These are phyloP conservation scores for Drosophila putrida DNA, from an alignment of 2,888 invertebrate species.

Conservation along the genomic window DNA sequence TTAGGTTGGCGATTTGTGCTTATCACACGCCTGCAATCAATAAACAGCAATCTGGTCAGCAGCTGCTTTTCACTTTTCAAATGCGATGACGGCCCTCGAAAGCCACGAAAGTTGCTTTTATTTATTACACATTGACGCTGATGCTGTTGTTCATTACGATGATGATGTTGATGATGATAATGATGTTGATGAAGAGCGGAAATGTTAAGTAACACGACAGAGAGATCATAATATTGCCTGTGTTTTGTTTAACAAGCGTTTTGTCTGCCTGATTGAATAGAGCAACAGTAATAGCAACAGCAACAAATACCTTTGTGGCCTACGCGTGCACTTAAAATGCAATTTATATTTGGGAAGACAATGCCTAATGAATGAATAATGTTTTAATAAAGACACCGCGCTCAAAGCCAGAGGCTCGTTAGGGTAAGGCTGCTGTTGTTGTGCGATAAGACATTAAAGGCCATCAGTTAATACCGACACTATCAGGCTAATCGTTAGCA, in stretches of 20 bases:
- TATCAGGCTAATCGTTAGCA: constrained; percentile 59
- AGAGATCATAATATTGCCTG: constrained; percentile 68
- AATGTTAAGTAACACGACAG: constrained; percentile 62
- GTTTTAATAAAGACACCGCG: constrained; percentile 70
- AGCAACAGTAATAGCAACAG: not conserved
- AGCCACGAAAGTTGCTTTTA: constrained; percentile 61
- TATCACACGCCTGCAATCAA: constrained; percentile 74
- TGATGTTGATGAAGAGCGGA: constrained; percentile 67
- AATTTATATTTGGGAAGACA: constrained; percentile 72
- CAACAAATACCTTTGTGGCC: constrained; percentile 62
- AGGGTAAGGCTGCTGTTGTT: constrained; percentile 15
- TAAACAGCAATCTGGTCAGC: constrained; percentile 25
- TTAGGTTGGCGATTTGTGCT: constrained; percentile 52
- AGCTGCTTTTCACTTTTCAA: constrained; percentile 59
- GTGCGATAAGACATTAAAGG: constrained; percentile 55
- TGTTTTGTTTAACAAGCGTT: constrained; percentile 63
- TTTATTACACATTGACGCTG: constrained; percentile 57
- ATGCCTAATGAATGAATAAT: constrained; percentile 63
- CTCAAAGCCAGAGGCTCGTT: constrained; percentile 4
- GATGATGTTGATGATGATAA: constrained; percentile 38
- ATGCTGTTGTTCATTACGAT: constrained; percentile 27
- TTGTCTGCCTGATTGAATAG: constrained; percentile 71
- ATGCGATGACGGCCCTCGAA: constrained; percentile 42
- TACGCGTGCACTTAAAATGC: constrained; percentile 78
- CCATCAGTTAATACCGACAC: constrained; percentile 50